Evolutionary conservation across 2,888 invertebrate genomes (phyloP).

Genomic region (Leptogaster cylindrica): DNA sequence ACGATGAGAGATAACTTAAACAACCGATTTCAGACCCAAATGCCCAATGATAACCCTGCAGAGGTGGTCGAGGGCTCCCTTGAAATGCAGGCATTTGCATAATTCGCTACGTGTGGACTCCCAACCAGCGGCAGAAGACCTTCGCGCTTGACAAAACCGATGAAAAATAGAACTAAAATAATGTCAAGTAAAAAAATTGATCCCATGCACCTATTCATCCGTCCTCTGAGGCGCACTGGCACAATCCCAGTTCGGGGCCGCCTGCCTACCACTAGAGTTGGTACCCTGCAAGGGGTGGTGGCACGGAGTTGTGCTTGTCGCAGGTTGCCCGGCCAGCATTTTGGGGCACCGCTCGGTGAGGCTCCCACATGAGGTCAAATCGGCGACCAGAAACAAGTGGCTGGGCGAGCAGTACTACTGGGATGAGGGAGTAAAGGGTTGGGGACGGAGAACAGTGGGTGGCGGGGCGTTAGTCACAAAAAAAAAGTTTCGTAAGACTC

Average conservation of each 20-base stretch:
- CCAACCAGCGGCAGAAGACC: not conserved
- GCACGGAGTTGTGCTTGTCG: too few species aligned
- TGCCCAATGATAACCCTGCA: conserved; percentile 9
- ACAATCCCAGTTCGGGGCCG: not conserved
- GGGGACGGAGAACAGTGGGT: conserved; percentile 24
- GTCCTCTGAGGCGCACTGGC: not conserved
- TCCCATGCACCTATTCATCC: conserved; percentile 9
- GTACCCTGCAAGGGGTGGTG: too few species aligned
- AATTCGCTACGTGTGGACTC: conserved; percentile 26
- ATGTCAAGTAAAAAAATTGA: not conserved
- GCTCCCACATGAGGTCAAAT: conserved; percentile 23
- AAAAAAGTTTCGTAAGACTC: conserved; percentile 30
- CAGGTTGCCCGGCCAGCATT: too few species aligned
- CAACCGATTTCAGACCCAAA: conserved; percentile 14
- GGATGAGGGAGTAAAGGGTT: not conserved
- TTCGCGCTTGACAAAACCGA: conserved; percentile 10
- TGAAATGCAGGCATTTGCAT: conserved; percentile 27
- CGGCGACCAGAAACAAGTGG: conserved; percentile 28
- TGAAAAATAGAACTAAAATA: conserved; percentile 5
- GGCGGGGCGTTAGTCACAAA: conserved; percentile 28
- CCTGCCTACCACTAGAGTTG: not conserved
- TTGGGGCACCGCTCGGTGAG: not conserved
- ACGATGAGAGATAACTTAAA: conserved; percentile 16
- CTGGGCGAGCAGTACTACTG: not conserved
- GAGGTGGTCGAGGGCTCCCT: conserved; percentile 10